Evolutionary conservation across 2,797 vertebrate species (phyloP).

Genomic region (Pseudopleuronectes americanus): DNA sequence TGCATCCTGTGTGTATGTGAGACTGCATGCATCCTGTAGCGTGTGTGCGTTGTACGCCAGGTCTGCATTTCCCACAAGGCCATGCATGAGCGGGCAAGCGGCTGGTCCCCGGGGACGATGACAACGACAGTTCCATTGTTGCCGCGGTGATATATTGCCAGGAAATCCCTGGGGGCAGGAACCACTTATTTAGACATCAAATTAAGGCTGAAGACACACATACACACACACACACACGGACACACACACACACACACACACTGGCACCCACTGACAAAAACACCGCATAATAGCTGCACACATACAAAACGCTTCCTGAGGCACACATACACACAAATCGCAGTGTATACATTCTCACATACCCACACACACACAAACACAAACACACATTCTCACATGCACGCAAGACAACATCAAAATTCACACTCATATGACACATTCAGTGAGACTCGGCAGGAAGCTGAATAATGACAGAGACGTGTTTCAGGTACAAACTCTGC

Average conservation of each 20-base stretch:
- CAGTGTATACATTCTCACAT: background rate
- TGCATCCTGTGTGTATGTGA: slow-evolving; percentile 25
- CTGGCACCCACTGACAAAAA: slow-evolving; percentile 3
- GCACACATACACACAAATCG: slow-evolving; percentile 11
- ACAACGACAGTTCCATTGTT: slow-evolving; percentile 74
- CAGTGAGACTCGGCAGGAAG: slow-evolving; percentile 17
- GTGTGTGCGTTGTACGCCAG: slow-evolving; percentile 50
- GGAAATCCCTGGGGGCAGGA: slow-evolving; percentile 68
- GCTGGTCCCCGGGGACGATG: slow-evolving; percentile 64
- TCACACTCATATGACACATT: background rate
- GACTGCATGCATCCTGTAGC: slow-evolving; percentile 59
- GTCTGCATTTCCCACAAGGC: slow-evolving; percentile 75
- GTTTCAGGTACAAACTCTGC: slow-evolving; percentile 10
- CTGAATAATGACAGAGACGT: slow-evolving; percentile 13
- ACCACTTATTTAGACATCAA: slow-evolving; percentile 85
- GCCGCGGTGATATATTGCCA: slow-evolving; percentile 74
- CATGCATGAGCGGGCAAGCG: slow-evolving; percentile 70
- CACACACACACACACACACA: slow-evolving; percentile 12
- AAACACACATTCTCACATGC: background rate
- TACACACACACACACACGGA: slow-evolving; percentile 31
- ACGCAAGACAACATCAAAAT: background rate
- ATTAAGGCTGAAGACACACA: slow-evolving; percentile 74
- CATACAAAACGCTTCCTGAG: slow-evolving; percentile 27
- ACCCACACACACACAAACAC: slow-evolving; percentile 8
- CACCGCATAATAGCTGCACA: slow-evolving; percentile 37